A percentile compares a stretch with the other conserved stretches of the same genome.
phyloP scores from a whole-genome alignment of 2,888 invertebrate genomes.

The Pteria penguin region DNA sequence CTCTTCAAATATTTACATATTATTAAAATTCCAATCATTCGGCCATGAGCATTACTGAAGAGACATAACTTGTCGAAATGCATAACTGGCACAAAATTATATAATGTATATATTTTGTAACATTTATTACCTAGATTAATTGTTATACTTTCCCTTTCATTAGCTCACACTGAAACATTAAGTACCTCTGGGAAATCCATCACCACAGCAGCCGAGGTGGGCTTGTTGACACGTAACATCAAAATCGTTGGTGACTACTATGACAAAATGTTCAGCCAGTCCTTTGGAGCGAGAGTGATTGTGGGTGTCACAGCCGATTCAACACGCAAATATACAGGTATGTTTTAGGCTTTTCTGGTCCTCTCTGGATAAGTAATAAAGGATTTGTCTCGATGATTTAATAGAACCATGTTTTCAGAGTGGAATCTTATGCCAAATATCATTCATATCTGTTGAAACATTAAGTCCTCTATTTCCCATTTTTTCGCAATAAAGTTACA shows the following conservation, averaged over 20 bases:
- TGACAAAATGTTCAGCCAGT: conserved; percentile 53
- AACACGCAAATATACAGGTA: conserved; percentile 50
- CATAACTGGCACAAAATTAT: too few species aligned
- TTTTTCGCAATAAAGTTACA: too few species aligned
- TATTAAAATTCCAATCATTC: too few species aligned
- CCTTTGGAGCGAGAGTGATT: conserved; percentile 70
- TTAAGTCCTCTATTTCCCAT: too few species aligned
- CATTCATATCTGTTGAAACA: too few species aligned
- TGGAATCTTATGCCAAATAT: too few species aligned
- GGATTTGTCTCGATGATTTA: not conserved
- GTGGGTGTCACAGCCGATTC: conserved; percentile 60
- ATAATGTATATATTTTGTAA: too few species aligned
- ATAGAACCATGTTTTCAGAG: too few species aligned
- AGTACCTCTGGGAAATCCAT: conserved; percentile 43
- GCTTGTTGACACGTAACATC: conserved; percentile 75
- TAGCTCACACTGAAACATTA: not conserved
- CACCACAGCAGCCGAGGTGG: conserved; percentile 73
- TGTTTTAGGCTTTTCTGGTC: not conserved
- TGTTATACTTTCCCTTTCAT: not conserved
- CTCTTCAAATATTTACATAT: too few species aligned
- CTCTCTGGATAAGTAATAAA: not conserved
- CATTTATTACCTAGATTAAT: not conserved
- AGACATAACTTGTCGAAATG: too few species aligned
- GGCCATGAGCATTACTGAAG: too few species aligned
- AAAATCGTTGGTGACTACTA: conserved; percentile 72